Percentiles rank a stretch among this genome's conserved stretches.
Evolutionary conservation across 2,888 invertebrate species (phyloP).

Genomic region (Pomacea canaliculata): DNA sequence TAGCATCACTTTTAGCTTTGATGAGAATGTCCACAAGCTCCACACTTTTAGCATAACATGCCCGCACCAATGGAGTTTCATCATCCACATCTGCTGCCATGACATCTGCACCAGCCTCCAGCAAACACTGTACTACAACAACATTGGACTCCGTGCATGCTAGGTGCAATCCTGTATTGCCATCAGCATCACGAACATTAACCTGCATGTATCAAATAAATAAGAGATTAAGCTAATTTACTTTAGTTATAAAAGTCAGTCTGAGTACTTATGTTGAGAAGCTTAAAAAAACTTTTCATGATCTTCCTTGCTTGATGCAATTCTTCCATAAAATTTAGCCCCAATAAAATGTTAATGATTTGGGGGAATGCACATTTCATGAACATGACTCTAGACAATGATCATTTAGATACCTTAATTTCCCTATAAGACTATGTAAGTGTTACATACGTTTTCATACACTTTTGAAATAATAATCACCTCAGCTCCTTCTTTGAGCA

Average conservation of each 20-base stretch:
- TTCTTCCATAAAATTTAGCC: too few species aligned
- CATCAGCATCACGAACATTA: constrained; percentile 27
- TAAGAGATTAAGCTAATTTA: neutral
- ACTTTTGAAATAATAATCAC: constrained; percentile 7
- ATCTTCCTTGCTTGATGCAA: too few species aligned
- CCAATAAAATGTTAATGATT: too few species aligned
- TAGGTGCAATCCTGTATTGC: constrained; percentile 33
- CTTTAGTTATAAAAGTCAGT: neutral
- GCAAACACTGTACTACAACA: constrained; percentile 27
- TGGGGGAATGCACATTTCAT: too few species aligned
- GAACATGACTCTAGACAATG: too few species aligned
- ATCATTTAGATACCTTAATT: too few species aligned
- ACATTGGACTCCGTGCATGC: constrained; percentile 33
- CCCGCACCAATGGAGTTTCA: constrained; percentile 34
- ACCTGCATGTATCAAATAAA: constrained; percentile 2
- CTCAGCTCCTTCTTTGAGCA: constrained; percentile 28
- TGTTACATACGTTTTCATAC: too few species aligned
- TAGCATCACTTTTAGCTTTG: constrained; percentile 31
- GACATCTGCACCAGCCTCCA: constrained; percentile 31
- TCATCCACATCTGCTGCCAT: constrained; percentile 29
- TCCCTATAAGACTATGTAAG: too few species aligned
- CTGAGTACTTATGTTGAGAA: too few species aligned
- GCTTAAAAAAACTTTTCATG: too few species aligned
- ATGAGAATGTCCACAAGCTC: constrained; percentile 33
- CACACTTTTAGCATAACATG: constrained; percentile 29